Evolutionary conservation across 2,113 vertebrate species (phyloP).

Genomic region (Serinus canaria): DNA sequence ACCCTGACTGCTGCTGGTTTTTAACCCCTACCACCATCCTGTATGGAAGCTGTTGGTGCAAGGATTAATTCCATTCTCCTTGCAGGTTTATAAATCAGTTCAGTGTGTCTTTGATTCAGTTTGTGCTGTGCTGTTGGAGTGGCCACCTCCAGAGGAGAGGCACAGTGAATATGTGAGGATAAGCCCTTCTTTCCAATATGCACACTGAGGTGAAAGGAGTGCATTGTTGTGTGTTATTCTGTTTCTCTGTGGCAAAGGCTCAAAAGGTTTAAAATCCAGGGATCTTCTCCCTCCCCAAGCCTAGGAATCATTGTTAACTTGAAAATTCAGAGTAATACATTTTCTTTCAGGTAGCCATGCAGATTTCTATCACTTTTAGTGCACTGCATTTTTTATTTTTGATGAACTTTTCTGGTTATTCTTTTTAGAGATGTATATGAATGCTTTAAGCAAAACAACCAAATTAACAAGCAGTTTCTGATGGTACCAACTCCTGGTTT

Average conservation of each 20-base stretch:
- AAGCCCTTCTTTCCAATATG: neutral
- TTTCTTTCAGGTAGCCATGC: neutral
- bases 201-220: neutral
- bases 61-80: neutral
- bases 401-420: neutral
- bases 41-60: neutral
- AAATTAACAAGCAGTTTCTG: neutral
- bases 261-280: neutral
- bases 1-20: neutral
- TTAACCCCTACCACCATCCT: neutral
- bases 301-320: neutral
- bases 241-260: neutral
- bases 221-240: neutral
- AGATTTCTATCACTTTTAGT: neutral
- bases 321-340: neutral
- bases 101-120: neutral
- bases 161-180: neutral
- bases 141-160: neutral
- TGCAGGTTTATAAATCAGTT: neutral
- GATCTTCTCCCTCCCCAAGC: neutral
- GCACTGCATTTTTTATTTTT: neutral
- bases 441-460: neutral
- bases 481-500: neutral
- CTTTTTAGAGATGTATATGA: neutral
- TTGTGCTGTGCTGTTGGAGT: neutral